Conservation (phyloP, 2,797 vertebrate genomes). For the Falco rusticolus region DNA sequence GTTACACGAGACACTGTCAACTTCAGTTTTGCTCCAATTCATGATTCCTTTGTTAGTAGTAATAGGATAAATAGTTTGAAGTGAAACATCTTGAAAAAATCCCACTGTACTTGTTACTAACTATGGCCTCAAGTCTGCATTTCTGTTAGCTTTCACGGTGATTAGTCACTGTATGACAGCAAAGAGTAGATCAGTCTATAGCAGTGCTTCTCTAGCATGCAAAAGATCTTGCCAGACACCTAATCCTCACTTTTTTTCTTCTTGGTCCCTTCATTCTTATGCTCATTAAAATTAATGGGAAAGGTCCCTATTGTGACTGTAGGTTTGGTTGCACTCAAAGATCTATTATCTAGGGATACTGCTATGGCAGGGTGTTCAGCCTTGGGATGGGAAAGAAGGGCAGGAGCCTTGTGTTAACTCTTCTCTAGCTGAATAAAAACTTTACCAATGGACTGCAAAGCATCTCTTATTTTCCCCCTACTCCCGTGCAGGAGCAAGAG, state of each 20-base stretch:
- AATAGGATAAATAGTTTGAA: conserved; percentile 60
- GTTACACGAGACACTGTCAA: conserved; percentile 50
- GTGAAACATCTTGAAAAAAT: conserved; percentile 62
- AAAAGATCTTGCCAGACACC: conserved; percentile 42
- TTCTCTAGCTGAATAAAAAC: not conserved
- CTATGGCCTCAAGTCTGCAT: conserved; percentile 29
- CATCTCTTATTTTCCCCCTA: not conserved
- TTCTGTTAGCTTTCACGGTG: conserved; percentile 46
- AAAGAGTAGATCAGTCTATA: not conserved
- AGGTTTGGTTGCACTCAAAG: not conserved
- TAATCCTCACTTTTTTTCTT: conserved; percentile 6
- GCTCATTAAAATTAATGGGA: conserved; percentile 25
- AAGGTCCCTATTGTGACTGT: not conserved
- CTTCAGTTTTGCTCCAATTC: conserved; percentile 55
- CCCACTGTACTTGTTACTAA: conserved; percentile 37
- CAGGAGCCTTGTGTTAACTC: conserved; percentile 3
- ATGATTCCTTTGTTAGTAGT: conserved; percentile 36
- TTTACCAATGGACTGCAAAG: not conserved
- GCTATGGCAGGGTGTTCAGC: not conserved
- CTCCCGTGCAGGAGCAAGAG: not conserved
- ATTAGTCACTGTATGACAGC: conserved; percentile 32
- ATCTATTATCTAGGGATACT: not conserved
- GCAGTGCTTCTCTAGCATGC: conserved; percentile 25
- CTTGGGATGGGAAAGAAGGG: not conserved
- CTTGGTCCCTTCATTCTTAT: not conserved